These are phyloP conservation scores for Himalopsyche kuldschensis DNA, from an alignment of 2,888 invertebrate genomes.

Conservation along the genomic window DNA sequence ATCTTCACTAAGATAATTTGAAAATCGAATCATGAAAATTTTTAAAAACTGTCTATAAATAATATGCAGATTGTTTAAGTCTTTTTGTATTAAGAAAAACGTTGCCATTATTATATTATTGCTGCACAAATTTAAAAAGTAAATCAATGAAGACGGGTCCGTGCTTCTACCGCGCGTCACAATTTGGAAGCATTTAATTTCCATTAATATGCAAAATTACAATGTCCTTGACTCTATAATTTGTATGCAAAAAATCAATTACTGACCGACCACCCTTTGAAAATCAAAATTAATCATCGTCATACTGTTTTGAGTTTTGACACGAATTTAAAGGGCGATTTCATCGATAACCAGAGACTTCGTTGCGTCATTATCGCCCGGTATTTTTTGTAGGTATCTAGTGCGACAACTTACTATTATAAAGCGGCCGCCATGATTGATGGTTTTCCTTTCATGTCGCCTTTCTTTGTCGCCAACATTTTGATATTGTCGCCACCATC, in stretches of 20 bases:
- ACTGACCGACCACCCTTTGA: neutral
- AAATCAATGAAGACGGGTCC: too few relatives aligned
- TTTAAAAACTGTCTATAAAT: too few relatives aligned
- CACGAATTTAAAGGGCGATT: neutral
- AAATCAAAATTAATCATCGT: neutral
- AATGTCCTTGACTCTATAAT: neutral
- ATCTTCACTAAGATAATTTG: too few relatives aligned
- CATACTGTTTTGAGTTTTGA: neutral
- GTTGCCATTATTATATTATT: too few relatives aligned
- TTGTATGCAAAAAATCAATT: neutral
- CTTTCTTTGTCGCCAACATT: constrained; percentile 9
- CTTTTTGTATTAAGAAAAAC: too few relatives aligned
- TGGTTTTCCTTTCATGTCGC: constrained; percentile 29
- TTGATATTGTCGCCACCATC: constrained; percentile 9
- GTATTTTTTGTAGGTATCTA: constrained; percentile 10
- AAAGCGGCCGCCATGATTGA: constrained; percentile 23
- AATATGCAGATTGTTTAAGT: too few relatives aligned
- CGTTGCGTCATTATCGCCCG: constrained; percentile 13
- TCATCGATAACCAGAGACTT: neutral
- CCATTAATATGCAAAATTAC: neutral
- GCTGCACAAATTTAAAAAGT: too few relatives aligned
- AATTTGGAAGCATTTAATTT: too few relatives aligned
- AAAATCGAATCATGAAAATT: too few relatives aligned
- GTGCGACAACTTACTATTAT: constrained; percentile 12
- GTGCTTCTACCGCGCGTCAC: too few relatives aligned